Percentiles rank a stretch among this genome's conserved stretches.
Evolutionary conservation across 2,888 invertebrate genomes (phyloP).

Genomic region (Drosophila paracracens): DNA sequence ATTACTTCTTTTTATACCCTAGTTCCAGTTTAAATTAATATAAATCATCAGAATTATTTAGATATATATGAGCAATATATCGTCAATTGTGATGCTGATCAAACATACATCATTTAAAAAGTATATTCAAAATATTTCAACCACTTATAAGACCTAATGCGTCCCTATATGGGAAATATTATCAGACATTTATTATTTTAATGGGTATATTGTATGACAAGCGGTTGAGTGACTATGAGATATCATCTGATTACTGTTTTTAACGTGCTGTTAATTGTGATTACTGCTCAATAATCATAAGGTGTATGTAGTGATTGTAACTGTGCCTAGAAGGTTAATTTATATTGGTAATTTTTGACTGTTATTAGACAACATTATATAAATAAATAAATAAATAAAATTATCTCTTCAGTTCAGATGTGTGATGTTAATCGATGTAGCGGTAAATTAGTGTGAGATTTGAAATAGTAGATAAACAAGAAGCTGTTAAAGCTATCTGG

Average conservation of each 20-base stretch:
- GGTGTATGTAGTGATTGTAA: neutral
- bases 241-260: neutral
- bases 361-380: neutral
- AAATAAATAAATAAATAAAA: neutral
- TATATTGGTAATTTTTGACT: neutral
- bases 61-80: neutral
- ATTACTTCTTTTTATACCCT: neutral
- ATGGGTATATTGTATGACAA: neutral
- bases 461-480: too few species aligned
- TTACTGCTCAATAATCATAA: neutral
- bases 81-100: neutral
- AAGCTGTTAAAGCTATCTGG: too few species aligned
- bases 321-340: neutral
- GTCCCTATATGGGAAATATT: neutral
- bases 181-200: neutral
- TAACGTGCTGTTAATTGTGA: neutral
- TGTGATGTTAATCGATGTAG: too few species aligned
- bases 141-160: neutral
- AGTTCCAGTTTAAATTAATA: neutral
- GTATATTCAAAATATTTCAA: neutral
- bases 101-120: neutral
- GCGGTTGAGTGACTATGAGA: neutral
- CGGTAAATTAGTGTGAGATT: too few species aligned
- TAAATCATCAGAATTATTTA: neutral
- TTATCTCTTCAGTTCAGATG: fast-evolving